Evolutionary conservation across 2,113 vertebrate species (phyloP).

Genomic region (Eublepharis macularius): DNA sequence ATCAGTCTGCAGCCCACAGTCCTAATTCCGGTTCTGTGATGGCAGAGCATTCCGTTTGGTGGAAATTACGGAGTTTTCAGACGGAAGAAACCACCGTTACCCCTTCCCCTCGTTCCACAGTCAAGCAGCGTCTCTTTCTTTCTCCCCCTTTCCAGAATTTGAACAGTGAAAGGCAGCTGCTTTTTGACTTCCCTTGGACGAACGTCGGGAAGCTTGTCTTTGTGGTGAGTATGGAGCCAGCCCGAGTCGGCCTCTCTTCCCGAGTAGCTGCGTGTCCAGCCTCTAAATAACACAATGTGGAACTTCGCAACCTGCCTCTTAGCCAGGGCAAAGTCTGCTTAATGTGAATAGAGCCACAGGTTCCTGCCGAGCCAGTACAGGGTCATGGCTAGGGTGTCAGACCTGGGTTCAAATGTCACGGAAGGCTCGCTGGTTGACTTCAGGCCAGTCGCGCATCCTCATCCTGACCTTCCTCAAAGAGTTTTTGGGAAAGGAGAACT

Average conservation of each 20-base stretch:
- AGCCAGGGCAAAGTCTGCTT: no score
- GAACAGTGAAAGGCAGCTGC: constrained; percentile 88
- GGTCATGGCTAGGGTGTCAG: no score
- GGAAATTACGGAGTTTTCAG: neutral
- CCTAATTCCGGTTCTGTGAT: neutral
- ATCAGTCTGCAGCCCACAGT: neutral
- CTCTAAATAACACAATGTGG: neutral
- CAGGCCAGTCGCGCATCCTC: no score
- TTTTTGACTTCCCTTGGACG: constrained; percentile 98
- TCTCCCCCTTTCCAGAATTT: constrained; percentile 79
- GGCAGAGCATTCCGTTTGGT: neutral
- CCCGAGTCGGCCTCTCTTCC: no score
- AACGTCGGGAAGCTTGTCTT: constrained; percentile 98
- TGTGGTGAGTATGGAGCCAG: constrained; percentile 85
- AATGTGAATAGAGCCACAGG: no score
- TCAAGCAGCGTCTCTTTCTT: fast-evolving
- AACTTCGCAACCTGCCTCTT: no score
- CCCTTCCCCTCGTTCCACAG: neutral
- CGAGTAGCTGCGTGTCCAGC: neutral
- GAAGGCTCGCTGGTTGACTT: no score
- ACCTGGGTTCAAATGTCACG: no score
- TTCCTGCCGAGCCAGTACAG: no score
- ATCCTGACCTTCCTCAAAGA: no score
- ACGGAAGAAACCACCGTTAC: neutral
- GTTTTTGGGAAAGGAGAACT: no score